Evolutionary conservation across 2,113 vertebrate genomes (phyloP), one percentile per base, ranked within the genome.

Genomic region (Platichthys flesus): DNA sequence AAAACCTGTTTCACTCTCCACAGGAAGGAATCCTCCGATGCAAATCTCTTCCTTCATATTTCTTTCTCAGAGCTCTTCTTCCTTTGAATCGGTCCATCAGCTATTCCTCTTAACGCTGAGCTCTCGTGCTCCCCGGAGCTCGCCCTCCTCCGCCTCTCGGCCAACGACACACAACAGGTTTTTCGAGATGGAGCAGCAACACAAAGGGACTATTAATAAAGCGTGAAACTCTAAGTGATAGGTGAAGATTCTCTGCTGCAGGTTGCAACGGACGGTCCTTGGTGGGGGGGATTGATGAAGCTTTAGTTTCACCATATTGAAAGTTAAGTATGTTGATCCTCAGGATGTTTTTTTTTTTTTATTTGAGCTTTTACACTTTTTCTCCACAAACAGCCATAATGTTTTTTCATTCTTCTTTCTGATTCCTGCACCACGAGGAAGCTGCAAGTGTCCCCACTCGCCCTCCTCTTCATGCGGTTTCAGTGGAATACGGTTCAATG

Each of bases 31-130:
- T 15, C 37, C 15, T 37, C 20, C 2, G 6, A 75, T 56, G 31
- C 60, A 26, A 76, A 72, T 45, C 70, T 78, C 74, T 82, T 84
- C 74, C 71, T 80, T 67, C 18, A 73, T 54, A 14, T 54, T 51
- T 75, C 31, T 58, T 57, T 18, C 56, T 40, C n/a, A 24, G 51
- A 56, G 73, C 60, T 67, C 64, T 87, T 60, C 80, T 78, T 81
- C 64, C 75, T 59, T 84, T 79, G 71, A 85, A 85, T 81, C 76
- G 8, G 37, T 72, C 23, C 37, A 90, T 88, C 84, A 76, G 67
- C 35, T 85, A 82, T 81, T 85, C 76, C 76, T 80, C 21, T 60
- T 85, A 61, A 35, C 42, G 21, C 51, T 76, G 73, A 79, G 79
- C 75, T 89, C 63, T 0, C 0, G 5, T 26, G 40, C 24, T 47